Base-by-base conservation (phyloP, 2,888 invertebrate genomes). In the Ochropacha duplaris region DNA sequence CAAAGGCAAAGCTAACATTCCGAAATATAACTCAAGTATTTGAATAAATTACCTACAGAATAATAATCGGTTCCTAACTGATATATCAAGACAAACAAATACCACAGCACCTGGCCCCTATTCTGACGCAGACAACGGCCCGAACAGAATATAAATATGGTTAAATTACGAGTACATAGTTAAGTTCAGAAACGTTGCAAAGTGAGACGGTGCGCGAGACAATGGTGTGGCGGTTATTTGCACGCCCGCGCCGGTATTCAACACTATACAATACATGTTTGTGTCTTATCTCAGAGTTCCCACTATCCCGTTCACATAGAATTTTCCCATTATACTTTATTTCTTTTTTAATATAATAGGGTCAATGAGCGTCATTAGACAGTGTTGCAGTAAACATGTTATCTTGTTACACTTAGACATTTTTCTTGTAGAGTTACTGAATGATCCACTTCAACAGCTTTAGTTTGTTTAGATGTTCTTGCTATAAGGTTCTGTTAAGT, bases 221-320 rank as follows among this genome's bases (percentile, higher is more conserved):
- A 88, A 88, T 88, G 71, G 84, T 71, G 64, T 65, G 60, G 65
- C 52, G 65, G 80, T 76, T 76, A 79, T 83, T 83, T 84, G 79
- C 84, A 80, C 83, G 79, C 76, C 79, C 84, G 80, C 83, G 79
- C 76, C 79, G 77, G 79, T 71, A 72, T 77, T 76, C 66, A 72
- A 76, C 78, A 71, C 69, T 69, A 79, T 74, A 88, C 90, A 88
- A 90, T 88, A 75, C 81, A 68, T 81, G 78, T 83, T 86, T 84
- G 81, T 81, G 71, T 84, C 76, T 86, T 84, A 84, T 83, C 83
- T 86, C 65, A 61, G 62, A 62, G 78, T 89, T 88, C 90, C 84
- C 89, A 89, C 87, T 84, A 79, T 76, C 76, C 71, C 68, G 83
- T 87, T 88, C 86, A 83, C 86, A 86, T 85, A 87, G 82, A 72